Conservation (phyloP, 2,888 invertebrate genomes). For the Ephialtes manifestator region DNA sequence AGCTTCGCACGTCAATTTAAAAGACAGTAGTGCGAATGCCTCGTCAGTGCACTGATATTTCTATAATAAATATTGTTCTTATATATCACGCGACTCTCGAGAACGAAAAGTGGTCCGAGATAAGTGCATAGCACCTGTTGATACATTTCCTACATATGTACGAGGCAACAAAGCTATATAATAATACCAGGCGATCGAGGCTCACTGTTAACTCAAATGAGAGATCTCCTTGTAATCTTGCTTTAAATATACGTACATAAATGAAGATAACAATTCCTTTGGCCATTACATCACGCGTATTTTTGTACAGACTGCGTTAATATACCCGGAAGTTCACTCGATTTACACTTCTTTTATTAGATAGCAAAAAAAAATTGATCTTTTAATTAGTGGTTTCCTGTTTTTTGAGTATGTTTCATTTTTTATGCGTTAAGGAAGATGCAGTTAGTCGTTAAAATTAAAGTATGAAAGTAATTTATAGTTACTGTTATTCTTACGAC, state of each 20-base stretch:
- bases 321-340: conserved; percentile 11
- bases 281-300: conserved; percentile 7
- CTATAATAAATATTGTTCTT: conserved; percentile 32
- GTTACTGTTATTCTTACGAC: too few relatives aligned
- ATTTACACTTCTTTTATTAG: conserved; percentile 7
- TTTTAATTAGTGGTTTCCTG: not conserved
- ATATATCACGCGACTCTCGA: not conserved
- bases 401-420: not conserved
- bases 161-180: not conserved
- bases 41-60: conserved; percentile 28
- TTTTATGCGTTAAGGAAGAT: too few relatives aligned
- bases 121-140: conserved; percentile 26
- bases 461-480: too few relatives aligned
- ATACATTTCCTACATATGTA: not conserved
- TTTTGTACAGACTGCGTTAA: not conserved
- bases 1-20: conserved; percentile 28
- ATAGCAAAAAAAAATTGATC: not conserved
- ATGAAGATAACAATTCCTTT: not conserved
- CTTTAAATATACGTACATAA: not conserved
- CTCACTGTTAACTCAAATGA: conserved; percentile 7
- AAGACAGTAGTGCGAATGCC: not conserved
- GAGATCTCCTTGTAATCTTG: not conserved
- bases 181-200: conserved; percentile 7
- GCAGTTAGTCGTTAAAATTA: too few relatives aligned
- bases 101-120: not conserved